phyloP scores from a whole-genome alignment of 2,797 vertebrate genomes.

The Catharus ustulatus region DNA sequence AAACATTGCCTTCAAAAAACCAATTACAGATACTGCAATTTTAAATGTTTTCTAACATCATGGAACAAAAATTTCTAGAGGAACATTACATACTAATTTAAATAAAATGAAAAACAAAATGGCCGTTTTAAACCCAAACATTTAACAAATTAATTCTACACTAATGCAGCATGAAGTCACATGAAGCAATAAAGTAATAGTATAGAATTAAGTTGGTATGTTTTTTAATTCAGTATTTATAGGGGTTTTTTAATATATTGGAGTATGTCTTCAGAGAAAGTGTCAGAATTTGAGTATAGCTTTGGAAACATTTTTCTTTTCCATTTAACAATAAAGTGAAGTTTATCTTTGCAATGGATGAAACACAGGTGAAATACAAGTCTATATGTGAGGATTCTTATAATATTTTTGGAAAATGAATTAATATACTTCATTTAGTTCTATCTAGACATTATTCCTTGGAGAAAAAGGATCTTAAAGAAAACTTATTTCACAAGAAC shows the following conservation, averaged over 20 bases:
- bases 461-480: neutral
- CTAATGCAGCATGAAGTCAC: neutral
- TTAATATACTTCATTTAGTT: neutral
- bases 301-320: neutral
- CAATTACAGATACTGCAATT: neutral
- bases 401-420: neutral
- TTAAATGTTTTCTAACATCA: neutral
- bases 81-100: neutral
- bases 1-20: neutral
- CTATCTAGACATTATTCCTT: neutral
- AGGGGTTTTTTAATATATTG: rapidly evolving
- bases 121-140: neutral
- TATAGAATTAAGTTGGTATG: neutral
- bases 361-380: neutral
- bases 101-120: neutral
- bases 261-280: neutral
- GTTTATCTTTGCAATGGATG: neutral
- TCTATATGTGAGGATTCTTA: neutral
- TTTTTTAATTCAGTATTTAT: neutral
- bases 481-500: neutral
- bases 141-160: neutral
- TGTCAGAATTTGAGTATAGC: neutral
- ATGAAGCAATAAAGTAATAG: neutral
- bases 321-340: neutral
- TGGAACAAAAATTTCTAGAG: neutral